Conservation (phyloP, 1,140 invertebrate species). For the Drosophila yakuba region DNA sequence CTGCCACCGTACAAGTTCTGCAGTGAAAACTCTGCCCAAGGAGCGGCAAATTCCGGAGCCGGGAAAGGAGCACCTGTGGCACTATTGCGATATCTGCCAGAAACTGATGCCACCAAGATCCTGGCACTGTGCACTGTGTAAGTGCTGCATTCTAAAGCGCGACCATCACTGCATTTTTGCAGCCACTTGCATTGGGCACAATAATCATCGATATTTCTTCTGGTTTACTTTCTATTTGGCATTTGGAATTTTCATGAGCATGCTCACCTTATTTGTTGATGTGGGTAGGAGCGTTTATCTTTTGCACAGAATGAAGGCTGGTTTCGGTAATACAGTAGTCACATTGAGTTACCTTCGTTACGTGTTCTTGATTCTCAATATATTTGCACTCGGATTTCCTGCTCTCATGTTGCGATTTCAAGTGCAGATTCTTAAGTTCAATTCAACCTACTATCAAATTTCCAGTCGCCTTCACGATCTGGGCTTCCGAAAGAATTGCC, state of each 20-base stretch:
- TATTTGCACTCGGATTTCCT: too few species aligned
- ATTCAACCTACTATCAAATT: constrained; percentile 6
- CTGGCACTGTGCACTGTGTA: constrained; percentile 94
- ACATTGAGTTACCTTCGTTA: too few species aligned
- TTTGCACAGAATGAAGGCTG: too few species aligned
- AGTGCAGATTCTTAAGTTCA: constrained; percentile 12
- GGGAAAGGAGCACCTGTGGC: constrained; percentile 86
- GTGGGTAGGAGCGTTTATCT: too few species aligned
- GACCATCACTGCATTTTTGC: constrained; percentile 98
- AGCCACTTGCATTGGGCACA: constrained; percentile 94
- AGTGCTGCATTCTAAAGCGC: constrained; percentile 93
- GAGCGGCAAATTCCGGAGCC: background rate
- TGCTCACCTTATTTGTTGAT: constrained; percentile 15
- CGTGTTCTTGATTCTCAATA: too few species aligned
- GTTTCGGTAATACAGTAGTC: too few species aligned
- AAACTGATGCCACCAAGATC: constrained; percentile 92
- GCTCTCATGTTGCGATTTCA: background rate
- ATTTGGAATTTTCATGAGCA: constrained; percentile 88
- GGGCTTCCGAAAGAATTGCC: constrained; percentile 6
- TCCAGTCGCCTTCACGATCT: background rate
- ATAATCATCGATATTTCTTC: constrained; percentile 95
- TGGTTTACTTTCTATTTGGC: constrained; percentile 92
- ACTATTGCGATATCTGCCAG: constrained; percentile 91
- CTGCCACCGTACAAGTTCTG: background rate
- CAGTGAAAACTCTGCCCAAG: constrained; percentile 20